These are phyloP conservation scores for Arbacia lixula DNA, from an alignment of 53 echinoderm and acorn worm genomes.

Conservation along the genomic window DNA sequence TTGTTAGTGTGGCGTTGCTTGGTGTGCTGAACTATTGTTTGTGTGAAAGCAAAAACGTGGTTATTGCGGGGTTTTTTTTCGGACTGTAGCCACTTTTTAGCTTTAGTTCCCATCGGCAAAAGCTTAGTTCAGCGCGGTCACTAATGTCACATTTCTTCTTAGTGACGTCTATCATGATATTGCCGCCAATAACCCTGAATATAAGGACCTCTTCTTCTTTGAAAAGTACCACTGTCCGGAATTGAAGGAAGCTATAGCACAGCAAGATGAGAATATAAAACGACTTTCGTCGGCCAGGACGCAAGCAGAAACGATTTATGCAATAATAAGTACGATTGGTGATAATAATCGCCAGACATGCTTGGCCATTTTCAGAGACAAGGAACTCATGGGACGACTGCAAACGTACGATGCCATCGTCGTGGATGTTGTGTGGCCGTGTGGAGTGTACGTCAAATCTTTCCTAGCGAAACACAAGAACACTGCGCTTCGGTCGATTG, in stretches of 20 bases:
- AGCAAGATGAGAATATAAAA: neutral
- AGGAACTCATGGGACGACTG: neutral
- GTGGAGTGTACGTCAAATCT: conserved; percentile 17
- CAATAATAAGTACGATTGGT: too few species aligned
- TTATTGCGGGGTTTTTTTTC: too few species aligned
- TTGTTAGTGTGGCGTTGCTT: too few species aligned
- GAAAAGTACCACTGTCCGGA: neutral
- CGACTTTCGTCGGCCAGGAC: neutral
- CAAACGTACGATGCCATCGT: neutral
- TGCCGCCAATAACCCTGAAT: neutral
- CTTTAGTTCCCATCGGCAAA: conserved; percentile 8
- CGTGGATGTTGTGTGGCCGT: conserved; percentile 14
- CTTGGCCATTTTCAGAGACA: neutral
- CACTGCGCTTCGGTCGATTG: neutral
- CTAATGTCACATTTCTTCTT: neutral
- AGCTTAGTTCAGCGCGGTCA: neutral
- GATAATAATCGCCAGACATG: neutral
- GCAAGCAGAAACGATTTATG: too few species aligned
- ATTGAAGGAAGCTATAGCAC: neutral
- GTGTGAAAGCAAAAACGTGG: too few species aligned
- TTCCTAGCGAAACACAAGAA: neutral
- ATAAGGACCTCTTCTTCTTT: neutral
- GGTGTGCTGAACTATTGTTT: too few species aligned
- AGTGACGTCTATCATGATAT: neutral
- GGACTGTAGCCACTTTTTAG: conserved; percentile 10